Percentiles rank a stretch among this genome's conserved stretches.
Evolutionary conservation across 1,140 invertebrate genomes (phyloP).

Genomic region (Physella acuta): DNA sequence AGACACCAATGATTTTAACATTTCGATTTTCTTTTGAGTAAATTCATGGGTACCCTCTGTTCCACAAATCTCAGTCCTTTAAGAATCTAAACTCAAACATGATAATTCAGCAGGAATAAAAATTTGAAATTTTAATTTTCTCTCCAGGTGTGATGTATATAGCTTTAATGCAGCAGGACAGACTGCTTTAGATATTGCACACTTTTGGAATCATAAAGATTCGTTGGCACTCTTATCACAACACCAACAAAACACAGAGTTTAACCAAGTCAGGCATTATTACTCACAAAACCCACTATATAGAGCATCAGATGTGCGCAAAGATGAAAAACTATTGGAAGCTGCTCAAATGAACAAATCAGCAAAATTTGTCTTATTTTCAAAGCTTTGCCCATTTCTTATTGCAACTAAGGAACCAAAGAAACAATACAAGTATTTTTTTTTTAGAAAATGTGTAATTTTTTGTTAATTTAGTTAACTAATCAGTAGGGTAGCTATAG

Average conservation of each 20-base stretch:
- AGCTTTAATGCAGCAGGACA: slow-evolving; percentile 52
- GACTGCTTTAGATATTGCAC: slow-evolving; percentile 53
- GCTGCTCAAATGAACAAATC: slow-evolving; percentile 33
- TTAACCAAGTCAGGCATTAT: slow-evolving; percentile 45
- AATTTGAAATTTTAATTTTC: too few relatives aligned
- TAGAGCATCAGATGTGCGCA: slow-evolving; percentile 48
- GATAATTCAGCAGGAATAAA: too few relatives aligned
- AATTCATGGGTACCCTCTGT: too few relatives aligned
- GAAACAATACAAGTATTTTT: slow-evolving; percentile 20
- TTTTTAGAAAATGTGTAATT: neutral
- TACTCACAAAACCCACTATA: slow-evolving; percentile 48
- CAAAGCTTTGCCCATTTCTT: slow-evolving; percentile 41
- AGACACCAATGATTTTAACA: too few relatives aligned
- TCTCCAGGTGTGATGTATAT: slow-evolving; percentile 47
- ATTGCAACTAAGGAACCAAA: slow-evolving; percentile 9
- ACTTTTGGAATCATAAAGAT: slow-evolving; percentile 52
- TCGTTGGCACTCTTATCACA: slow-evolving; percentile 34
- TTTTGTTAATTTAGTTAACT: too few relatives aligned
- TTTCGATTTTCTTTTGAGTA: too few relatives aligned
- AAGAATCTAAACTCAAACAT: too few relatives aligned
- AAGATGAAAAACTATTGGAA: slow-evolving; percentile 47
- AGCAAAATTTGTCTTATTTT: slow-evolving; percentile 51
- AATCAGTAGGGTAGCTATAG: too few relatives aligned
- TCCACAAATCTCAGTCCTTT: too few relatives aligned
- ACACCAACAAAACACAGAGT: slow-evolving; percentile 32